phyloP scores from a whole-genome alignment of 2,888 invertebrate genomes.

The Gnatocerus cornutus region DNA sequence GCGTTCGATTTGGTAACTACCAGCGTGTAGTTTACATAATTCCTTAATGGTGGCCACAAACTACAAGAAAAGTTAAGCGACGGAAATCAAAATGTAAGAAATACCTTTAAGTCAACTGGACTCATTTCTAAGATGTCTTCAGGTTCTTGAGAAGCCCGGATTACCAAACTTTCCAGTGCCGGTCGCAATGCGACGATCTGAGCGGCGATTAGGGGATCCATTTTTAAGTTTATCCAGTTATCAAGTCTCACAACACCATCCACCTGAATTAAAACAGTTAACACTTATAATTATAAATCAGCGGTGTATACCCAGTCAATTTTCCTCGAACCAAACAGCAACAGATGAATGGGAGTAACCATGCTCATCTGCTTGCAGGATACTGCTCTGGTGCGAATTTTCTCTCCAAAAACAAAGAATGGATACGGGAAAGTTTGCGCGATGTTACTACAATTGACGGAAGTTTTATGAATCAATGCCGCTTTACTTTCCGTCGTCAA shows the following conservation, averaged over 20 bases:
- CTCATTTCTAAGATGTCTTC: slow-evolving; percentile 81
- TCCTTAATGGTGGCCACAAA: slow-evolving; percentile 81
- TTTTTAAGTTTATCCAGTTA: slow-evolving; percentile 94
- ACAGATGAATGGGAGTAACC: slow-evolving; percentile 93
- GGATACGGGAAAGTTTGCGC: slow-evolving; percentile 93
- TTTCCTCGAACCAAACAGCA: slow-evolving; percentile 94
- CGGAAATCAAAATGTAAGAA: neutral
- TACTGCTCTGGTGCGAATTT: slow-evolving; percentile 95
- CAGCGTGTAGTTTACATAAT: slow-evolving; percentile 85
- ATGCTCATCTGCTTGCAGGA: slow-evolving; percentile 96
- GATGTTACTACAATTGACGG: slow-evolving; percentile 92
- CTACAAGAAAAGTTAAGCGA: slow-evolving; percentile 64
- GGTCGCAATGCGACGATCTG: slow-evolving; percentile 90
- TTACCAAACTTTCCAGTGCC: slow-evolving; percentile 89
- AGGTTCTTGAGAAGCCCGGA: slow-evolving; percentile 86
- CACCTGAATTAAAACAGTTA: slow-evolving; percentile 67
- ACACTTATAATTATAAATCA: neutral
- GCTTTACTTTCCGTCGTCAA: slow-evolving; percentile 96
- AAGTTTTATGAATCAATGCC: slow-evolving; percentile 96
- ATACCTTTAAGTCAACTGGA: slow-evolving; percentile 78
- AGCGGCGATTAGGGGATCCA: slow-evolving; percentile 86
- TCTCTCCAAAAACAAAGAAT: slow-evolving; percentile 98
- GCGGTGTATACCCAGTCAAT: slow-evolving; percentile 79
- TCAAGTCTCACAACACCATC: slow-evolving; percentile 88
- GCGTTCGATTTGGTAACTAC: slow-evolving; percentile 80